Conservation (phyloP, 2,797 vertebrate species). For the Chaetophractus vellerosus region DNA sequence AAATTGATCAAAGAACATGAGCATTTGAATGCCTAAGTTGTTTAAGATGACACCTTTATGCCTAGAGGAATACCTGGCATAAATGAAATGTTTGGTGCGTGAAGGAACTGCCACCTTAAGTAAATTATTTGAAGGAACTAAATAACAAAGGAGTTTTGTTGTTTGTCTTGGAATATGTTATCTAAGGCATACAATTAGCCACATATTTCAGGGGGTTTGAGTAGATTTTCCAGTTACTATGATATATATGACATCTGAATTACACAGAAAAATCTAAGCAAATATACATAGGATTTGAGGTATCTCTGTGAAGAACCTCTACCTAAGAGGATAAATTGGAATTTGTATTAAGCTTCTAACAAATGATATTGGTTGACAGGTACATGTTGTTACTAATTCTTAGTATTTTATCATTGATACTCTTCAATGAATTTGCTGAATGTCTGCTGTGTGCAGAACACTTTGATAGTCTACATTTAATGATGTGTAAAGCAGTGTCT, state of each 20-base stretch:
- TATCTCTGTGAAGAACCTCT: background rate
- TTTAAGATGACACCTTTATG: background rate
- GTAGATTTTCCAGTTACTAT: background rate
- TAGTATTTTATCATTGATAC: background rate
- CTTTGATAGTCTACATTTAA: background rate
- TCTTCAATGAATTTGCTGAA: background rate
- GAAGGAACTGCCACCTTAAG: background rate
- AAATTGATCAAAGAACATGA: background rate
- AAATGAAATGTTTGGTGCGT: background rate
- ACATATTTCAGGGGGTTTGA: background rate
- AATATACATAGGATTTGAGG: background rate
- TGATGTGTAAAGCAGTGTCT: background rate
- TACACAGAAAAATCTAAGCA: background rate
- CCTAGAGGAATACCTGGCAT: background rate
- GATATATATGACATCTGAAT: background rate
- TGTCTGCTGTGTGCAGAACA: background rate
- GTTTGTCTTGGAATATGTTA: background rate
- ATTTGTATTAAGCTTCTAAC: background rate
- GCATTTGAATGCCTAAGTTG: background rate
- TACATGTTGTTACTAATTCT: background rate
- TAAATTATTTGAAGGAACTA: constrained; percentile 13
- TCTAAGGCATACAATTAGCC: background rate
- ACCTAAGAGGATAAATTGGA: background rate
- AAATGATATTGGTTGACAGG: background rate
- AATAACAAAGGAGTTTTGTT: constrained; percentile 4